Evolutionary conservation across 1,140 invertebrate species (phyloP), one percentile per base, ranked within the genome.

Genomic region (Subanguina moxae): DNA sequence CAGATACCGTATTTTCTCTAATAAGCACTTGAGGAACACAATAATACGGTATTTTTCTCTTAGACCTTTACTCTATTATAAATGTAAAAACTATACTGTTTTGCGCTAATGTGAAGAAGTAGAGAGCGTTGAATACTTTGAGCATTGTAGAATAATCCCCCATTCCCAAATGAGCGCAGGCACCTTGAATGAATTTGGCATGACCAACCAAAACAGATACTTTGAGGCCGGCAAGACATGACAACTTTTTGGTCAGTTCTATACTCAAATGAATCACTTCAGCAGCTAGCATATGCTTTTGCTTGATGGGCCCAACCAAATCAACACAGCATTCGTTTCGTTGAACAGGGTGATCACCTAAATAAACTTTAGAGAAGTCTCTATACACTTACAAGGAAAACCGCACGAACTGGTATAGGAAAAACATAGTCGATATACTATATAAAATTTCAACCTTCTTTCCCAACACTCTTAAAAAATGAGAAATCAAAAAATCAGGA

Each of bases 71-170:
- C n/a, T n/a, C n/a, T n/a, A n/a, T n/a, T n/a, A n/a, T n/a, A n/a
- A n/a, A n/a, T n/a, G n/a, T n/a, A 58, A 58, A 58, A 30, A 27
- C 62, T n/a, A n/a, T n/a, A n/a, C 57, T 63, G 57, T 38, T 63
- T n/a, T 63, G 57, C 11, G 30, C n/a, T 57, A 27, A 19, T 11
- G 28, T 13, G 57, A 63, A 63, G 19, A 13, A 19, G 57, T 52
- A 63, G 38, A 63, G 57, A n/a, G 21, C 62, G 21, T 63, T 64
- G 11, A 63, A 58, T 11, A 63, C 62, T 63, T 63, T 63, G 9
- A 13, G 32, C 25, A 61, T n/a, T n/a, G n/a, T n/a, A n/a, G n/a
- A n/a, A n/a, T n/a, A n/a, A n/a, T n/a, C 17, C 11, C 11, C 28
- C 57, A 63, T 63, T 27, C 38, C 19, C 61, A 64, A 63, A 21